These are phyloP conservation scores for Polypedilum pembai DNA, from an alignment of 1,140 invertebrate genomes.

Conservation along the genomic window DNA sequence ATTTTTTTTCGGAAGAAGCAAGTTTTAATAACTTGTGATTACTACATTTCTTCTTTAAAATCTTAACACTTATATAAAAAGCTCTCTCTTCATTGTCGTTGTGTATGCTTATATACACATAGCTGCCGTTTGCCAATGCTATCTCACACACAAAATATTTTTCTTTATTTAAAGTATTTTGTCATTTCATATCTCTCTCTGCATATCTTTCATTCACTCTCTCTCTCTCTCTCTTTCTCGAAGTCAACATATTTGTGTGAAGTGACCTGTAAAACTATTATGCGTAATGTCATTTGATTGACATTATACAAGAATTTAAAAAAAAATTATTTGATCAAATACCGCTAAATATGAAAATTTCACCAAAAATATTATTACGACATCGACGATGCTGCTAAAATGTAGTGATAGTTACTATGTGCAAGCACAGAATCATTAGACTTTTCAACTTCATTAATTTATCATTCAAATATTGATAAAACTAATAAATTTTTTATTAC, in stretches of 20 bases:
- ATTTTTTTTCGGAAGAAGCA: background rate
- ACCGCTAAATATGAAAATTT: background rate
- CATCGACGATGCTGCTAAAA: background rate
- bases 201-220: too few relatives aligned
- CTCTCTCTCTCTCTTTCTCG: too few relatives aligned
- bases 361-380: background rate
- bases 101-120: background rate
- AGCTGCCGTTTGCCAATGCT: background rate
- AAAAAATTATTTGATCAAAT: background rate
- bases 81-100: conserved; percentile 6
- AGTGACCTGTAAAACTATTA: background rate
- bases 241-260: background rate
- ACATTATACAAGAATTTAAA: background rate
- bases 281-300: background rate
- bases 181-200: background rate
- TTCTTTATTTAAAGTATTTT: background rate
- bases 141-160: background rate
- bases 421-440: too few relatives aligned
- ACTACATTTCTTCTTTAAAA: conserved; percentile 17
- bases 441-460: background rate
- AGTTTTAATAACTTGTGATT: conserved; percentile 25
- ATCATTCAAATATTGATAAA: background rate
- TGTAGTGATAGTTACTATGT: background rate
- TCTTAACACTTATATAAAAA: conserved; percentile 25
- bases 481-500: background rate